These are phyloP conservation scores for Loripinus fragilis DNA, from an alignment of 2,888 invertebrate species.

Conservation along the genomic window DNA sequence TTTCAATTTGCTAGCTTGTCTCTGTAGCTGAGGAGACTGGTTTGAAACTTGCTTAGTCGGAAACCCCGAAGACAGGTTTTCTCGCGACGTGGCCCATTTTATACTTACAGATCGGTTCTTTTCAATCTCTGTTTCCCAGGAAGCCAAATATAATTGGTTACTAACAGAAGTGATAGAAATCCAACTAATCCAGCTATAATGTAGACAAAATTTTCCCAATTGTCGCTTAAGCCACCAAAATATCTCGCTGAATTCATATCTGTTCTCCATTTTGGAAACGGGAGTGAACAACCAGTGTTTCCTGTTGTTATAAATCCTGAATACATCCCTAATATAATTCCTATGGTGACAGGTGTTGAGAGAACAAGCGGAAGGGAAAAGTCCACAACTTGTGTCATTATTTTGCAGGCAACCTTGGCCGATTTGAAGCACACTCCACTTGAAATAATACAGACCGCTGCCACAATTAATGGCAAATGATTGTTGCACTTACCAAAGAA, in stretches of 20 bases:
- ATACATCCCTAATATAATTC: constrained; percentile 65
- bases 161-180: constrained; percentile 64
- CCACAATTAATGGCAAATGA: constrained; percentile 67
- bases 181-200: constrained; percentile 60
- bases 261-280: constrained; percentile 95
- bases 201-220: constrained; percentile 56
- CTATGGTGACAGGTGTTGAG: constrained; percentile 65
- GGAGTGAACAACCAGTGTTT: constrained; percentile 71
- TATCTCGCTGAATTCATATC: constrained; percentile 85
- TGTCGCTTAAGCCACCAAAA: constrained; percentile 26
- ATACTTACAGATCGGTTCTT: constrained; percentile 69
- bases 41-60: too few species aligned
- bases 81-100: too few species aligned
- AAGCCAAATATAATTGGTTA: constrained; percentile 73
- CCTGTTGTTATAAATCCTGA: constrained; percentile 85
- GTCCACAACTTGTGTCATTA: constrained; percentile 68
- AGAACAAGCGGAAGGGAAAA: constrained; percentile 69
- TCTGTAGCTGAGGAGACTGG: too few species aligned
- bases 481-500: constrained; percentile 38
- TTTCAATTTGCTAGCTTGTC: too few species aligned
- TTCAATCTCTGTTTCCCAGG: constrained; percentile 70
- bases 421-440: constrained; percentile 68
- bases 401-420: constrained; percentile 70
- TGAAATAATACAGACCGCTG: constrained; percentile 61
- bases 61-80: too few species aligned